Percentiles rank a stretch among this genome's conserved stretches.
Conservation (phyloP, 2,888 invertebrate species). For the Plebejus melissa region DNA sequence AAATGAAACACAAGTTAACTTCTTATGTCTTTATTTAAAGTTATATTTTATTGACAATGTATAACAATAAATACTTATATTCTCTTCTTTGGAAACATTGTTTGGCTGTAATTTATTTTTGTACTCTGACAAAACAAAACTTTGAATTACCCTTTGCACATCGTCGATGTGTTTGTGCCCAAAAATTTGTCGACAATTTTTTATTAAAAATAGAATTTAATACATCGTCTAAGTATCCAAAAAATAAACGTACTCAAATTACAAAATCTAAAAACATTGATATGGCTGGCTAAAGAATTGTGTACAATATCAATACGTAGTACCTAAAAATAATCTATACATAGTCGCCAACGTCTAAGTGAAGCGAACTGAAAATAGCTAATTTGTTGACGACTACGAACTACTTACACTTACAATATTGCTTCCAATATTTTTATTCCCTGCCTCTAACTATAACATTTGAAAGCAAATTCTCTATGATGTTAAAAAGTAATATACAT, state of each 20-base stretch:
- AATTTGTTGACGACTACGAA: slow-evolving; percentile 18
- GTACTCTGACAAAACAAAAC: slow-evolving; percentile 69
- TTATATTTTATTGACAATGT: slow-evolving; percentile 66
- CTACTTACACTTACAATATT: slow-evolving; percentile 27
- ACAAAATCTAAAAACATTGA: slow-evolving; percentile 24
- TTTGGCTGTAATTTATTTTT: slow-evolving; percentile 59
- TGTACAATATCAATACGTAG: slow-evolving; percentile 16
- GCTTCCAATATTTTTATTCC: slow-evolving; percentile 22
- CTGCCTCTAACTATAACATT: neutral
- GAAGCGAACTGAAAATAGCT: slow-evolving; percentile 28
- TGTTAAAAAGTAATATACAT: neutral
- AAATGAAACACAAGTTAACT: slow-evolving; percentile 41
- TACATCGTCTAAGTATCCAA: slow-evolving; percentile 18
- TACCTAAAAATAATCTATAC: slow-evolving; percentile 21
- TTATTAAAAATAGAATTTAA: slow-evolving; percentile 47
- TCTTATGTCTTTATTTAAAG: slow-evolving; percentile 73
- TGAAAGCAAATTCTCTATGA: neutral
- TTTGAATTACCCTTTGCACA: slow-evolving; percentile 66
- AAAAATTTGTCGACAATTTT: slow-evolving; percentile 38
- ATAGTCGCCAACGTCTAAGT: slow-evolving; percentile 26
- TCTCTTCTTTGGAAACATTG: slow-evolving; percentile 55
- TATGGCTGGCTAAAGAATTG: slow-evolving; percentile 21
- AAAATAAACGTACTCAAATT: neutral
- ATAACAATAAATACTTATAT: slow-evolving; percentile 76
- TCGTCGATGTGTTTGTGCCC: slow-evolving; percentile 71